Evolutionary conservation across 2,797 vertebrate species (phyloP).

Genomic region (Phoeniculus purpureus): DNA sequence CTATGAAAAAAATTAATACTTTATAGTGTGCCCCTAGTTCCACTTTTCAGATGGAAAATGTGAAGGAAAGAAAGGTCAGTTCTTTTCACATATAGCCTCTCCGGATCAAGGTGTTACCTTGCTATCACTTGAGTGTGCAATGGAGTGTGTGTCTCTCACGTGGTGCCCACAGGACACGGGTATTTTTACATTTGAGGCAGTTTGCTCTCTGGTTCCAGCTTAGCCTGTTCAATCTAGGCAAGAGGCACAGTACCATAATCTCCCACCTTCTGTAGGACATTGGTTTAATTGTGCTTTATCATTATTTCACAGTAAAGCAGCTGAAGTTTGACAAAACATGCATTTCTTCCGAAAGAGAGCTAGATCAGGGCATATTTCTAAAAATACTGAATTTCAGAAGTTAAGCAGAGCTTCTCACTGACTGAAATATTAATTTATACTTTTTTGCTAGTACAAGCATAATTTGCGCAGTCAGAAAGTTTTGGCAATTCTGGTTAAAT

Average conservation of each 20-base stretch:
- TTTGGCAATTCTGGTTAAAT: background rate
- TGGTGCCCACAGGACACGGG: background rate
- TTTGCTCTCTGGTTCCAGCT: background rate
- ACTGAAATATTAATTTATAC: background rate
- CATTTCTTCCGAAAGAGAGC: background rate
- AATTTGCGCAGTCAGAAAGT: background rate
- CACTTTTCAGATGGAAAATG: background rate
- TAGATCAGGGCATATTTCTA: background rate
- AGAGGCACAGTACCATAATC: background rate
- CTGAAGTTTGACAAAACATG: background rate
- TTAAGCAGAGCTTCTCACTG: background rate
- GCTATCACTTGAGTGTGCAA: background rate
- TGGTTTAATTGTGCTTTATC: background rate
- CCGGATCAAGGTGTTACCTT: background rate
- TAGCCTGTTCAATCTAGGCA: background rate
- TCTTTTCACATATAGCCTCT: background rate
- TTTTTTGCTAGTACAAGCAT: background rate
- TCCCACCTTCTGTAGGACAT: background rate
- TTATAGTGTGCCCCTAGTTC: background rate
- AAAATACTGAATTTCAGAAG: background rate
- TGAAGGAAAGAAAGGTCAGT: background rate
- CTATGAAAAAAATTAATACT: background rate
- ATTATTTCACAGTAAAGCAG: background rate
- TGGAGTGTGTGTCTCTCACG: background rate
- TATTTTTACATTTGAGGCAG: background rate